Percentiles rank a stretch among this genome's conserved stretches.
Evolutionary conservation across 2,113 vertebrate species (phyloP).

Genomic region (Ovis canadensis): DNA sequence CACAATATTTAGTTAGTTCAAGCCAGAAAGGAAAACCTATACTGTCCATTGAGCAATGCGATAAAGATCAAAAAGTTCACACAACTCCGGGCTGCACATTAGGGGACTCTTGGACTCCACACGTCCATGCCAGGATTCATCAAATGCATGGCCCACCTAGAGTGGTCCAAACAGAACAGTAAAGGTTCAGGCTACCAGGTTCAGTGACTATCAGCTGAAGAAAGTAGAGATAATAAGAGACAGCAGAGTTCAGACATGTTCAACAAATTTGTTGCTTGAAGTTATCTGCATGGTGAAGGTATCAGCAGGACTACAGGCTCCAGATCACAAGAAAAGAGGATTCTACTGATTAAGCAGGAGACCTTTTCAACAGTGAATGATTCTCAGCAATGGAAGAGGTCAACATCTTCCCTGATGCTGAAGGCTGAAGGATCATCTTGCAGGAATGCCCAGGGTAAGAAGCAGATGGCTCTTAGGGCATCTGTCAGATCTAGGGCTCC

Average conservation of each 20-base stretch:
- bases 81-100: not conserved
- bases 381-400: not conserved
- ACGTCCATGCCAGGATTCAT: fast-evolving
- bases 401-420: not conserved
- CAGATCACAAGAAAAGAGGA: not conserved
- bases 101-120: not conserved
- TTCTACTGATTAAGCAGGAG: not conserved
- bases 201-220: not conserved
- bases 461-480: not conserved
- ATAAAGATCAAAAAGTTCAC: not conserved
- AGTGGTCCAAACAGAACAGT: not conserved
- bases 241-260: not conserved
- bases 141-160: not conserved
- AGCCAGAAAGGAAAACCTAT: not conserved
- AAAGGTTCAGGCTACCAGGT: not conserved
- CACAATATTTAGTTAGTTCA: not conserved
- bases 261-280: not conserved
- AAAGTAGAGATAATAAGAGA: not conserved
- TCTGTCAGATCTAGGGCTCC: not conserved
- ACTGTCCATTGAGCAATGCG: not conserved
- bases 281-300: not conserved
- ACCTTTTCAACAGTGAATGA: not conserved
- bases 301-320: not conserved
- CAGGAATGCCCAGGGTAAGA: not conserved
- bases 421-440: not conserved